Evolutionary conservation across 2,113 vertebrate genomes (phyloP), one percentile per base, ranked within the genome.

Genomic region (Mormoops blainvillei): DNA sequence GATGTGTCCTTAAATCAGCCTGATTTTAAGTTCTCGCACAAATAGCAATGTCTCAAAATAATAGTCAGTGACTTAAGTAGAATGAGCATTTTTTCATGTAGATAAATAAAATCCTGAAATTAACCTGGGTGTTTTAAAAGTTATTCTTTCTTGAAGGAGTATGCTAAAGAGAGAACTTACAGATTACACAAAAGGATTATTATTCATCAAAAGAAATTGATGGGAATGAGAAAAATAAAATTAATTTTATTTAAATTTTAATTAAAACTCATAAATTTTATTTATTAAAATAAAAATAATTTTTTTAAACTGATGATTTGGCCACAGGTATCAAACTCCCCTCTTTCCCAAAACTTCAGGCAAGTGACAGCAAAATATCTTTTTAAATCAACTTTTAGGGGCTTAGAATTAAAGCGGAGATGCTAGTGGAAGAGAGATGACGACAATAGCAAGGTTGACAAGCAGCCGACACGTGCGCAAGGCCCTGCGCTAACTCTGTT

Each of bases 1-100:
- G 56, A 98, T 97, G 4, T 97, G 18, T 95, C 16, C 5, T 31
- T 98, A 98, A 97, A 98, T 98, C 95, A 97, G 86, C 54, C 77
- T 86, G 65, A 82, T 98, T 58, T 31, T 86, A 98, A 89, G 41
- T 95, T 93, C 83, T 97, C 94, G 92, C 73, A 97, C 52, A 97
- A 98, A 98, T 93, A 33, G 78, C 91, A 80, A 80, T 97, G 94
- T 97, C 95, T 98, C 93, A 98, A 98, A 96, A 89, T 48, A 93
- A 92, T 96, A 97, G 98, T 97, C 94, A 33, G 96, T 98, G 80
- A 97, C 93, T 96, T 97, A 98, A 89, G 18, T 20, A 22, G 81
- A 73, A 88, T 52, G 16, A 31, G 0, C 7, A 13, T 78, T 80
- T 95, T 48, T 43, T 91, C 7, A 48, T 36, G 76, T 22, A 87